Conservation (phyloP, 2,797 vertebrate species). For the Platyrinchus mystaceus region DNA sequence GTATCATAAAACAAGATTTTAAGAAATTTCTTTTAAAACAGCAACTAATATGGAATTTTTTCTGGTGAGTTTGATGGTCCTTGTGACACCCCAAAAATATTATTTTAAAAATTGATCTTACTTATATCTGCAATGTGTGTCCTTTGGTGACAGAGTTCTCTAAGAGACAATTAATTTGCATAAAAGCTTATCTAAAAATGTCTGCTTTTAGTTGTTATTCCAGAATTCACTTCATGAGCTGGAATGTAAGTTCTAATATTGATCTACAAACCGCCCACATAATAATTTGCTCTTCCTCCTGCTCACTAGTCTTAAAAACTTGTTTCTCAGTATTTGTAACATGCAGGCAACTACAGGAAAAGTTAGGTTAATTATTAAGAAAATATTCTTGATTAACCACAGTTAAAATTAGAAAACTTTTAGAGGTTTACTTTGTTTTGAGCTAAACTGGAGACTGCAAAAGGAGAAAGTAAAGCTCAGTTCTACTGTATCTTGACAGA, state of each 20-base stretch:
- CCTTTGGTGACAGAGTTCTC: background rate
- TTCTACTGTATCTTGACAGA: conserved; percentile 73
- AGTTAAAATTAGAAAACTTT: background rate
- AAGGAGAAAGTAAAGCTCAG: background rate
- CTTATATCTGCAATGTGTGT: background rate
- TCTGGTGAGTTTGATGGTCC: background rate
- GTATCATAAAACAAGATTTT: background rate
- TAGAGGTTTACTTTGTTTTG: background rate
- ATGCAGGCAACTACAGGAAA: background rate
- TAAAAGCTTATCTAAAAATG: background rate
- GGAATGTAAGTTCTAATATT: background rate
- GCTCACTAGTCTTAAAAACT: background rate
- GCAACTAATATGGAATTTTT: background rate
- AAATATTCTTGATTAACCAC: background rate
- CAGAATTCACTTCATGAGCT: background rate
- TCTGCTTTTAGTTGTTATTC: background rate
- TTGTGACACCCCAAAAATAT: background rate
- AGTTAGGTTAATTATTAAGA: background rate
- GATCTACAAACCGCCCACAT: background rate
- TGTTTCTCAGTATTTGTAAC: background rate
- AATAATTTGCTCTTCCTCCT: background rate
- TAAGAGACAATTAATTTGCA: background rate
- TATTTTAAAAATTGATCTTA: background rate
- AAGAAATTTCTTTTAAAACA: background rate
- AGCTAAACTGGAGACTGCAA: background rate